Conservation (phyloP, 2,797 vertebrate genomes). For the Poecilia velifera region DNA sequence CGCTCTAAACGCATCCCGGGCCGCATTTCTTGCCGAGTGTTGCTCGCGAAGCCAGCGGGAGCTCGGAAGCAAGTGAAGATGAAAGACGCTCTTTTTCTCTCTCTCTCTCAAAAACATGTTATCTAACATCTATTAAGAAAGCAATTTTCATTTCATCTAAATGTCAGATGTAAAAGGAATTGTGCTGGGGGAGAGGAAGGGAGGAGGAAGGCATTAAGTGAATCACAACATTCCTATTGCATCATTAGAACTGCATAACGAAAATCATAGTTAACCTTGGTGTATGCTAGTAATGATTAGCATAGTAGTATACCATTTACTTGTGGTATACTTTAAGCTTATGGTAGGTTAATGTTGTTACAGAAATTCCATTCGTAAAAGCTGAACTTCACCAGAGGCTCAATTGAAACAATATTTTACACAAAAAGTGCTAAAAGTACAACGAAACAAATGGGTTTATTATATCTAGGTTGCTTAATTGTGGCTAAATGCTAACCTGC, state of each 20-base stretch:
- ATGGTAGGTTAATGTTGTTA: not conserved
- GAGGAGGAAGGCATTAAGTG: not conserved
- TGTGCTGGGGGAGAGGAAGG: not conserved
- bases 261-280: not conserved
- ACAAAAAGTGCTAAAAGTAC: no score
- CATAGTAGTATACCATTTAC: not conserved
- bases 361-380: not conserved
- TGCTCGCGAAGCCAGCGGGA: conserved; percentile 1
- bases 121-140: conserved; percentile 11
- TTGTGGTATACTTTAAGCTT: not conserved
- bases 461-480: no score
- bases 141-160: conserved; percentile 6
- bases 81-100: not conserved
- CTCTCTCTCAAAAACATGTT: not conserved
- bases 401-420: not conserved
- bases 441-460: no score
- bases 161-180: conserved; percentile 7
- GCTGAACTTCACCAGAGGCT: not conserved
- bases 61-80: not conserved
- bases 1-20: not conserved
- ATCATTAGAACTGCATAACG: not conserved
- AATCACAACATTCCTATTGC: not conserved
- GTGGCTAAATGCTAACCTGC: not conserved
- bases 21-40: conserved; percentile 4
- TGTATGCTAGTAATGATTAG: not conserved